phyloP scores from a whole-genome alignment of 1,140 invertebrate species.

The Drosophila tani region DNA sequence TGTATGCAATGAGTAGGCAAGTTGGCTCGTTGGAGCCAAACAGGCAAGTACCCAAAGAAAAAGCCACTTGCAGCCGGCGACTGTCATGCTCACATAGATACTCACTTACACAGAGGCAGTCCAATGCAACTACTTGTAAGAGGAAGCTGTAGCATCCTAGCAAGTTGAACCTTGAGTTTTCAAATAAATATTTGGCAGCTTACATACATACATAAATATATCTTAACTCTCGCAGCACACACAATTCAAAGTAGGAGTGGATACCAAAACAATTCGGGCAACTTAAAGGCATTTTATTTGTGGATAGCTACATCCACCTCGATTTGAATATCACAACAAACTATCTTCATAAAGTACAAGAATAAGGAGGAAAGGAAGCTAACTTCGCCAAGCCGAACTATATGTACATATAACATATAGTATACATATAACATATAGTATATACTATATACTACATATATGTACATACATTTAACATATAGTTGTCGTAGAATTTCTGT shows the following conservation, averaged over 20 bases:
- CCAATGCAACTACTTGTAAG: slow-evolving; percentile 17
- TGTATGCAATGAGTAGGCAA: slow-evolving; percentile 44
- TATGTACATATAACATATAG: too few relatives aligned
- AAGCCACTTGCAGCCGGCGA: slow-evolving; percentile 70
- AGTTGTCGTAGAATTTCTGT: too few relatives aligned
- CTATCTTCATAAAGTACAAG: slow-evolving; percentile 21
- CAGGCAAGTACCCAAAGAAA: slow-evolving; percentile 19
- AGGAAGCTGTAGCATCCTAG: slow-evolving; percentile 44
- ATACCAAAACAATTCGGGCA: slow-evolving; percentile 16
- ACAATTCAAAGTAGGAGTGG: slow-evolving; percentile 19
- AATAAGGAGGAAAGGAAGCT: slow-evolving; percentile 13
- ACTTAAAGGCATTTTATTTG: slow-evolving; percentile 52
- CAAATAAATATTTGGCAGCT: slow-evolving; percentile 70
- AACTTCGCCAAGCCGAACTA: too few relatives aligned
- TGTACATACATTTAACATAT: too few relatives aligned
- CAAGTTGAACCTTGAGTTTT: slow-evolving; percentile 71
- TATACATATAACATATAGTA: too few relatives aligned
- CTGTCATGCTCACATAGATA: slow-evolving; percentile 71
- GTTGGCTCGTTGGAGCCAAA: slow-evolving; percentile 39
- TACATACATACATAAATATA: slow-evolving; percentile 7
- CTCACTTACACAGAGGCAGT: slow-evolving; percentile 28
- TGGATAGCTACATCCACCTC: slow-evolving; percentile 51
- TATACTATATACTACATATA: too few relatives aligned
- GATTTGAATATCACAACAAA: slow-evolving; percentile 41
- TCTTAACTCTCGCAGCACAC: background rate